These are phyloP conservation scores for Lichenostomus cassidix DNA, from an alignment of 2,113 vertebrate genomes.

Conservation along the genomic window DNA sequence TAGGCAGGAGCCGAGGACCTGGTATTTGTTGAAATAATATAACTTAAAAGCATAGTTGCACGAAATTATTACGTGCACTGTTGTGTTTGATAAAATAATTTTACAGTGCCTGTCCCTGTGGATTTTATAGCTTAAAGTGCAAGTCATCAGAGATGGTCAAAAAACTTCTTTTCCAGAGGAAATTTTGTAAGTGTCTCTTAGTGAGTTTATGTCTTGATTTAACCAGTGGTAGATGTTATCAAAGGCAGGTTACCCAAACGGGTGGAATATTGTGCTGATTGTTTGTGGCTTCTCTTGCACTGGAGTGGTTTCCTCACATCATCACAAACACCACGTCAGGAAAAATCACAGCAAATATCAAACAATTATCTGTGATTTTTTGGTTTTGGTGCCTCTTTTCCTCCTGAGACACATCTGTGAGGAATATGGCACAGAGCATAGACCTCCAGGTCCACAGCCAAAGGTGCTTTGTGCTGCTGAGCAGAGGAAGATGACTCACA, in stretches of 20 bases:
- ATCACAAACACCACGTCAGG: not conserved
- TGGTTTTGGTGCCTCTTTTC: not conserved
- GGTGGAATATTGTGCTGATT: not conserved
- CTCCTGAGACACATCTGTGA: not conserved
- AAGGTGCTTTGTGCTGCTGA: not conserved
- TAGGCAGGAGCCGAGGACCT: not conserved
- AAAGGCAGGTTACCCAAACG: slow-evolving; percentile 19
- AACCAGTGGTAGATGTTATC: not conserved
- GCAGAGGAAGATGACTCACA: slow-evolving; percentile 15
- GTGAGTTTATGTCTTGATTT: not conserved
- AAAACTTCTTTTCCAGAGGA: slow-evolving; percentile 8
- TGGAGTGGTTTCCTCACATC: not conserved
- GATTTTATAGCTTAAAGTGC: not conserved
- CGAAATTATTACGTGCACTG: not conserved
- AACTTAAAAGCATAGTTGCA: not conserved
- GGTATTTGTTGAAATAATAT: not conserved
- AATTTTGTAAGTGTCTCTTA: not conserved
- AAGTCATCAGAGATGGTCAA: not conserved
- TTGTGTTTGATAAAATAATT: not conserved
- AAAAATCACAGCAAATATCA: not conserved
- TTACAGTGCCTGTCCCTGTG: not conserved
- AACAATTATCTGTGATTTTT: not conserved
- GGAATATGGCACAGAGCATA: not conserved
- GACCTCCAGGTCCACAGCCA: not conserved
- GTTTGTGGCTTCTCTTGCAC: not conserved